Base-by-base conservation (phyloP, 2,888 invertebrate genomes). In the Oligia strigilis region DNA sequence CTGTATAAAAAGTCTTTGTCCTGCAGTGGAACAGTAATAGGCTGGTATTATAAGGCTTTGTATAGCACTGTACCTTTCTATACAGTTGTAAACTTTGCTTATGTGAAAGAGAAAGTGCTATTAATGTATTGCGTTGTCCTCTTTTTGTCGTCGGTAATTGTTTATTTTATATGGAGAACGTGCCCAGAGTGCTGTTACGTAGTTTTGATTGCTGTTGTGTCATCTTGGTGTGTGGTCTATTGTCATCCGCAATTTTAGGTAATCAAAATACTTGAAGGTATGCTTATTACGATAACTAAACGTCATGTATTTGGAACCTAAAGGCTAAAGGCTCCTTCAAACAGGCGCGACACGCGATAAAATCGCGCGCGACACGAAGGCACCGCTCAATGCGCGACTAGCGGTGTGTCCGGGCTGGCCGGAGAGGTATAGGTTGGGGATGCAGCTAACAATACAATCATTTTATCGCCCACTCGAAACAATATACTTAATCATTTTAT, bases 61-160 rank as follows among this genome's bases (percentile, higher is more conserved):
- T 8, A 46, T 60, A 46, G 13, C 72, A 13, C 17, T 11, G 43
- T 58, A 36, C 8, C n/a, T 2, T 72, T 40, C 14, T 2, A 40
- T n/a, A 36, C 4, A 40, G 8, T 43, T 58, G 40, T 52, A 52
- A 52, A 43, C 36, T 62, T 62, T 62, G 43, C 46, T 5, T 8
- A 14, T 55, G 5, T 13, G n/a, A 80, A 73, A 80, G 64, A 74
- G 80, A 80, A 80, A 80, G 80, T 74, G 46, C 9, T 29, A 5
- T n/a, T 69, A 69, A 19, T 46, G n/a, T 58, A 36, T 69, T 64
- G 46, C 14, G 64, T 58, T 36, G 64, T 80, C 69, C 80, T 58
- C 69, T 70, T 70, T 73, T 72, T 62, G 52, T 36, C 67, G 17
- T 71, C 55, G 43, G 29, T 78, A 72, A 72, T 72, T 67, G 66